Conservation (phyloP, 2,888 invertebrate species). For the Argynnis bischoffii region DNA sequence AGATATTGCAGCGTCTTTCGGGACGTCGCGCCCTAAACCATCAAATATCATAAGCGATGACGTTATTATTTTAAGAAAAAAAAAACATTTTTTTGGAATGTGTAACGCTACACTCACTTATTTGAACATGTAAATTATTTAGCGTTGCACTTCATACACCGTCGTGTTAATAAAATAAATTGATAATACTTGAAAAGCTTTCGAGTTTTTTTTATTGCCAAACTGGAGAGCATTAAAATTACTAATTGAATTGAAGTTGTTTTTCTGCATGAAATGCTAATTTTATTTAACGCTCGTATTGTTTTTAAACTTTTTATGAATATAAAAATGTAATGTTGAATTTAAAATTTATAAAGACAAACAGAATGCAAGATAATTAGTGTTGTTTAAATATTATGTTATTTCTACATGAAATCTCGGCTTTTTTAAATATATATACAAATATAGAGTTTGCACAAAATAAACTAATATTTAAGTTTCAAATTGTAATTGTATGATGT, state of each 20-base stretch:
- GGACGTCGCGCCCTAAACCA: too few relatives aligned
- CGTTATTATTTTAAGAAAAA: too few relatives aligned
- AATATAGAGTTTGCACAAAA: background rate
- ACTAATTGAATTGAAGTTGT: background rate
- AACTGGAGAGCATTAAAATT: background rate
- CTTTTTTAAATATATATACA: background rate
- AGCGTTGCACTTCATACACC: background rate
- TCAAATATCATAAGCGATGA: too few relatives aligned
- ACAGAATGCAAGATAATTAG: background rate
- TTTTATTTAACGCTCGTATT: background rate
- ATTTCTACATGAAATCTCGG: slow-evolving; percentile 7
- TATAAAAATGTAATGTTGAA: background rate
- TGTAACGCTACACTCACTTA: too few relatives aligned
- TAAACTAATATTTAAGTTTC: background rate
- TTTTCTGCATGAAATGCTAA: background rate
- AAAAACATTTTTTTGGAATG: too few relatives aligned
- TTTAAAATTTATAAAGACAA: background rate
- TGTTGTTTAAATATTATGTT: slow-evolving; percentile 3
- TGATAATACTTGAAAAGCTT: slow-evolving; percentile 1
- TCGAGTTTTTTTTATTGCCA: background rate
- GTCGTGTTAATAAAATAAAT: background rate
- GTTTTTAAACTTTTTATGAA: background rate
- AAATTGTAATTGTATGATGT: slow-evolving; percentile 36
- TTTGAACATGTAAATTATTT: background rate
- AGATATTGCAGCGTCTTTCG: too few relatives aligned